Evolutionary conservation across 2,113 vertebrate species (phyloP).

Genomic region (Vulpes ferrilata): DNA sequence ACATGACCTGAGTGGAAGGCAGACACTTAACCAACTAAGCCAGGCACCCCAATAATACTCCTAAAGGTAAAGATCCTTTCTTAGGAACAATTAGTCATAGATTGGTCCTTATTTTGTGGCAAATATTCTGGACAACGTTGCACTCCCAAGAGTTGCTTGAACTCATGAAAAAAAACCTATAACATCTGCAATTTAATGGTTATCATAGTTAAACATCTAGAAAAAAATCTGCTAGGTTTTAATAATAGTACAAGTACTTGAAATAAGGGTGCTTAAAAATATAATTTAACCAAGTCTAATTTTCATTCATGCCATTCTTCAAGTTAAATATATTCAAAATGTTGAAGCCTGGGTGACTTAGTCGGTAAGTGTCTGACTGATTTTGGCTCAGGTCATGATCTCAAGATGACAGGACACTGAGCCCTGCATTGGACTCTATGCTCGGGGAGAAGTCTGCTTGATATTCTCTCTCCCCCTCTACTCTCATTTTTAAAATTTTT

Average conservation of each 20-base stretch:
- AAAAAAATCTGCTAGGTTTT: constrained; percentile 16
- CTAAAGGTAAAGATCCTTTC: not conserved
- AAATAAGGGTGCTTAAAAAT: not conserved
- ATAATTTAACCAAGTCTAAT: not conserved
- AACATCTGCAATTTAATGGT: not conserved
- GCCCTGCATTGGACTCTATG: not conserved
- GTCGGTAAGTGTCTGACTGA: not conserved
- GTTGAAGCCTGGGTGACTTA: not conserved
- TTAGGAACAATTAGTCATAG: not conserved
- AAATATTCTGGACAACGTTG: not conserved
- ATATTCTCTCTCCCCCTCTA: too few species aligned
- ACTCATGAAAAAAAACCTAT: not conserved
- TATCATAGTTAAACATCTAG: not conserved
- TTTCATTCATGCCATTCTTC: not conserved
- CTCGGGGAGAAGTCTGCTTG: too few species aligned
- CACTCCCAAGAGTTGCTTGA: not conserved
- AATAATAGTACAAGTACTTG: not conserved
- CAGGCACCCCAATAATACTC: not conserved
- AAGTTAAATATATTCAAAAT: constrained; percentile 12
- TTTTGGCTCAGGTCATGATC: not conserved
- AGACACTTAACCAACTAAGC: too few species aligned
- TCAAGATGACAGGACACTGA: not conserved
- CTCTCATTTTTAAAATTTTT: too few species aligned
- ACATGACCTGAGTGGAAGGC: too few species aligned
- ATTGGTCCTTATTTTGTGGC: not conserved